Evolutionary conservation across 2,888 invertebrate species (phyloP).

Genomic region (Ferdinandea cuprea): DNA sequence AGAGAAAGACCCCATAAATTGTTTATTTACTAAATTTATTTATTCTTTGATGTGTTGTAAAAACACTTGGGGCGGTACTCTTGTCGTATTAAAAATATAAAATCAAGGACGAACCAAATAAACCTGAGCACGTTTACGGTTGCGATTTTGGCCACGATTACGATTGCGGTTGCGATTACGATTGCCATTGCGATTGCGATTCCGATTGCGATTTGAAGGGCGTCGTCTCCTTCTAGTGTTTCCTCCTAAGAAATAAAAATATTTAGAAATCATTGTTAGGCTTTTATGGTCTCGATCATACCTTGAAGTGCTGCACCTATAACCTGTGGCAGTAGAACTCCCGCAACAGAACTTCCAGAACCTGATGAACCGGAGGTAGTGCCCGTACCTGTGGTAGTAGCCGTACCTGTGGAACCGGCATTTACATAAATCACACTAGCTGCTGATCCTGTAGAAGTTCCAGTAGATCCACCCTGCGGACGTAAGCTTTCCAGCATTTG

Average conservation of each 20-base stretch:
- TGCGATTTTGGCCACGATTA: slow-evolving; percentile 21
- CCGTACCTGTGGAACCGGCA: neutral
- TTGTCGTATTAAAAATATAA: neutral
- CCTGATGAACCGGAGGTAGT: neutral
- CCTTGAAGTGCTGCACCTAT: slow-evolving; percentile 3
- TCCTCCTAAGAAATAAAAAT: slow-evolving; percentile 3
- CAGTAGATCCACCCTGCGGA: slow-evolving; percentile 3
- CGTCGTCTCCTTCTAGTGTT: slow-evolving; percentile 24
- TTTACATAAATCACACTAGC: slow-evolving; percentile 31
- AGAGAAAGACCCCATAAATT: slow-evolving; percentile 30
- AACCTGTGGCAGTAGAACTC: slow-evolving; percentile 7
- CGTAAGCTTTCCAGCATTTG: slow-evolving; percentile 36
- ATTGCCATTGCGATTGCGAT: slow-evolving; percentile 12
- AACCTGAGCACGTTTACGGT: slow-evolving; percentile 13
- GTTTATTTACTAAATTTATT: slow-evolving; percentile 20
- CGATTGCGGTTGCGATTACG: slow-evolving; percentile 5
- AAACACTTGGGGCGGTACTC: neutral
- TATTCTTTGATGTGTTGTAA: neutral
- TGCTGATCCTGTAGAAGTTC: neutral
- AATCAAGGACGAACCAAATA: slow-evolving; percentile 20
- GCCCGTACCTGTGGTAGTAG: neutral
- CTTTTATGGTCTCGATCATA: neutral
- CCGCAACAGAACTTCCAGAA: neutral
- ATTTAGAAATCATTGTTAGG: neutral
- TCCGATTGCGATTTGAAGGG: slow-evolving; percentile 14